These are phyloP conservation scores for Parnassius mnemosyne DNA, from an alignment of 2,888 invertebrate genomes.

Conservation along the genomic window DNA sequence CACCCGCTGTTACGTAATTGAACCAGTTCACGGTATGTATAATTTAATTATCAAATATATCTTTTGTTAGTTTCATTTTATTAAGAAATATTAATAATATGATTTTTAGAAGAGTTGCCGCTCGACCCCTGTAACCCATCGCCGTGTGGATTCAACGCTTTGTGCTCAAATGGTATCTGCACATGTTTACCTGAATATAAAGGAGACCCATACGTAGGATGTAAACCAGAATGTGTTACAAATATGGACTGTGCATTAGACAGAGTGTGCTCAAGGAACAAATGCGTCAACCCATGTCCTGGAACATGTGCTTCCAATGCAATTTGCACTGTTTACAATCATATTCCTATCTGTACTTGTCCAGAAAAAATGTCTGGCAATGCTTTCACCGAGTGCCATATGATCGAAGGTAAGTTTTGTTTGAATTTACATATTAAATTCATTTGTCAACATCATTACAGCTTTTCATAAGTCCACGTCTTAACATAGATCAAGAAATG, in stretches of 20 bases:
- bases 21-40: slow-evolving; percentile 64
- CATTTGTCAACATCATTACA: too few relatives aligned
- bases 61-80: neutral
- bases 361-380: slow-evolving; percentile 84
- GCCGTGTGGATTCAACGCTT: slow-evolving; percentile 84
- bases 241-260: slow-evolving; percentile 86
- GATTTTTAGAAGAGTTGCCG: slow-evolving; percentile 59
- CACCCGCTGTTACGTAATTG: slow-evolving; percentile 78
- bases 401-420: slow-evolving; percentile 70
- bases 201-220: slow-evolving; percentile 87
- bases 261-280: slow-evolving; percentile 86
- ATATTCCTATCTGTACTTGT: slow-evolving; percentile 85
- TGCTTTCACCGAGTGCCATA: slow-evolving; percentile 84
- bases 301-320: slow-evolving; percentile 84
- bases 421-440: too few relatives aligned
- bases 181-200: slow-evolving; percentile 86
- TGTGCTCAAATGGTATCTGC: slow-evolving; percentile 84
- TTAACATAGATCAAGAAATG: too few relatives aligned
- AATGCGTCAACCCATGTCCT: slow-evolving; percentile 87
- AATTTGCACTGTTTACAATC: slow-evolving; percentile 82
- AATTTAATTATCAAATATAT: neutral
- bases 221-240: slow-evolving; percentile 88
- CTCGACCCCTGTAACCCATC: slow-evolving; percentile 86
- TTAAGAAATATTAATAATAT: neutral
- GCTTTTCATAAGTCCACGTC: too few relatives aligned